Base-by-base conservation (phyloP, 2,113 vertebrate species). In the Propithecus coquereli region DNA sequence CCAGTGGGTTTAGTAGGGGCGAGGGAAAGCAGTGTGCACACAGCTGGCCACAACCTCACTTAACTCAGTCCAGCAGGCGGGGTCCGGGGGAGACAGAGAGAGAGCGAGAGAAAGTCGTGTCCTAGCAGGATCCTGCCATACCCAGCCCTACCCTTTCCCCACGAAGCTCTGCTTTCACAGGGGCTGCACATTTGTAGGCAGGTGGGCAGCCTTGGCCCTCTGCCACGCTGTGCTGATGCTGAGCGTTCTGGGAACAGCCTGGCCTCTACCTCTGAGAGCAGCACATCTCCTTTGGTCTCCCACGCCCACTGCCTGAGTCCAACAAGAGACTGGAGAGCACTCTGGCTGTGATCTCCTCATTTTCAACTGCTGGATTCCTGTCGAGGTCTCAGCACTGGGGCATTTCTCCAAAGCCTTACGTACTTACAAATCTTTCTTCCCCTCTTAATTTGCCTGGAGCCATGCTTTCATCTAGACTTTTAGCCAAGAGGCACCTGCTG, bases 401-500 rank as follows among this genome's bases (percentile, higher is more conserved):
- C 95, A 97, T 97, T 98, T 98, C 98, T 98, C 97, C 96, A 98
- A 98, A 98, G 96, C 96, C 98, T 82, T 94, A 6, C 47, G 79
- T 95, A 97, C 98, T 98, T 98, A 98, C 96, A 98, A 97, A 95
- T 97, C 98, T 98, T 98, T 99, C 97, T 98, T 98, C 97, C 90
- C 92, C 96, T 98, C 97, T 97, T 98, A 98, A 98, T 98, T 98
- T 98, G 98, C 99, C 98, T 98, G 98, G 95, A 99, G 98, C 98
- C 98, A 99, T 97, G 97, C 98, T 99, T 99, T 99, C 98, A 99
- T 99, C 98, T 98, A 95, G 81, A 98, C 98, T 98, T 98, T 98
- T 98, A 99, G 99, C 98, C 98, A 99, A 98, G 98, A 98, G 98
- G 98, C 98, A 98, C 98, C 98, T 98, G 96, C 98, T 99, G 97